Evolutionary conservation across 2,888 invertebrate genomes (phyloP).

Genomic region (Empis stercorea): DNA sequence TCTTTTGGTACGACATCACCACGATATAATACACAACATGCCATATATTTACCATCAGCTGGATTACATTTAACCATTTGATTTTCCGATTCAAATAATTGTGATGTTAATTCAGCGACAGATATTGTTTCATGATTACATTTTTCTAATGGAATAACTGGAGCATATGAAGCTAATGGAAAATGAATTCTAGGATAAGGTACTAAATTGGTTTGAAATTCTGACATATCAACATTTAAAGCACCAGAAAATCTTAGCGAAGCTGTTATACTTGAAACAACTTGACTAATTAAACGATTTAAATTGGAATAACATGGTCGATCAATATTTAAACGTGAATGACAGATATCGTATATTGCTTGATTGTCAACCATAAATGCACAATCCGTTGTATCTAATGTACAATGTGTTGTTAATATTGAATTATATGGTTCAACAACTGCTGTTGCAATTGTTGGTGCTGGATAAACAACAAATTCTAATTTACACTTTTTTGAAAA

Average conservation of each 20-base stretch:
- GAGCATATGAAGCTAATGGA: constrained; percentile 60
- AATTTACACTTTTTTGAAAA: constrained; percentile 76
- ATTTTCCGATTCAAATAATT: constrained; percentile 73
- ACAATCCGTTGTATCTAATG: constrained; percentile 70
- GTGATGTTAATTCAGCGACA: constrained; percentile 68
- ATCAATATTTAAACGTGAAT: constrained; percentile 42
- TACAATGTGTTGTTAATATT: constrained; percentile 75
- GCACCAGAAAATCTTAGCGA: constrained; percentile 73
- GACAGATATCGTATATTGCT: constrained; percentile 79
- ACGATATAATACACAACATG: constrained; percentile 64
- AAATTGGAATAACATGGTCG: constrained; percentile 51
- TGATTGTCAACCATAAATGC: constrained; percentile 88
- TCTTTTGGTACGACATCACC: constrained; percentile 80
- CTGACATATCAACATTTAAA: constrained; percentile 72
- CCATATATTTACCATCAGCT: constrained; percentile 69
- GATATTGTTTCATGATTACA: constrained; percentile 61
- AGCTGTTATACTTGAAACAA: constrained; percentile 71
- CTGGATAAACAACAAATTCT: constrained; percentile 39
- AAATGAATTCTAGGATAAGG: constrained; percentile 85
- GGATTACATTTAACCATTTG: constrained; percentile 82
- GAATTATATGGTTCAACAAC: constrained; percentile 90
- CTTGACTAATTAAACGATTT: constrained; percentile 49
- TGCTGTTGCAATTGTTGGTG: constrained; percentile 61
- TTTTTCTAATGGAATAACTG: constrained; percentile 58
- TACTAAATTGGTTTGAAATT: constrained; percentile 76